Evolutionary conservation across 2,113 vertebrate genomes (phyloP).

Genomic region (Salvelinus sp.): DNA sequence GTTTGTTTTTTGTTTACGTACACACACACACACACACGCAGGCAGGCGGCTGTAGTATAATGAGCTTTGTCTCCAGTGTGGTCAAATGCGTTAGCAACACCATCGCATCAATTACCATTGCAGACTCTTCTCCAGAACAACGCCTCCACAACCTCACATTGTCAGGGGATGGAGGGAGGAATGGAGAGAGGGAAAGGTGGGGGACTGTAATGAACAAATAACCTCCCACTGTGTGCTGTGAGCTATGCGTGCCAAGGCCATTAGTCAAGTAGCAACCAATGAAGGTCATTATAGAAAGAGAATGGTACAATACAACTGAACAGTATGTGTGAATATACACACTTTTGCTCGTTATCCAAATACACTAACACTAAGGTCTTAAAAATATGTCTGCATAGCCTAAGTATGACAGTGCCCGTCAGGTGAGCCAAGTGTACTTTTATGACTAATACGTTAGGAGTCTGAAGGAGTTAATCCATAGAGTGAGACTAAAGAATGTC

Average conservation of each 20-base stretch:
- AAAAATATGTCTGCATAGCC: too few relatives aligned
- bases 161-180: constrained; percentile 1
- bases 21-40: constrained; percentile 16
- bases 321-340: not conserved
- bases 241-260: not conserved
- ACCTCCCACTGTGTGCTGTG: not conserved
- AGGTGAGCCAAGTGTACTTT: too few relatives aligned
- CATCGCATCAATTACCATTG: not conserved
- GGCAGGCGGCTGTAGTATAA: constrained; percentile 1
- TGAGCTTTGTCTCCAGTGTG: not conserved
- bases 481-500: too few relatives aligned
- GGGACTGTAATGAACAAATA: not conserved
- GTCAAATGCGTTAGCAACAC: constrained; percentile 11
- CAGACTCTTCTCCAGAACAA: not conserved
- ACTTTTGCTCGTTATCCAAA: not conserved
- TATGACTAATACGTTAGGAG: too few relatives aligned
- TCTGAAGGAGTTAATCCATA: too few relatives aligned
- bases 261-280: not conserved
- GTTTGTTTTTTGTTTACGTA: not conserved
- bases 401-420: too few relatives aligned
- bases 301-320: not conserved
- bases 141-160: not conserved
- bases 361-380: not conserved
- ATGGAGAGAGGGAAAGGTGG: not conserved
- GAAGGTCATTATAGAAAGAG: not conserved